Percentiles rank a stretch among this genome's conserved stretches.
Evolutionary conservation across 2,113 vertebrate species (phyloP).

Genomic region (Carassius carassius): DNA sequence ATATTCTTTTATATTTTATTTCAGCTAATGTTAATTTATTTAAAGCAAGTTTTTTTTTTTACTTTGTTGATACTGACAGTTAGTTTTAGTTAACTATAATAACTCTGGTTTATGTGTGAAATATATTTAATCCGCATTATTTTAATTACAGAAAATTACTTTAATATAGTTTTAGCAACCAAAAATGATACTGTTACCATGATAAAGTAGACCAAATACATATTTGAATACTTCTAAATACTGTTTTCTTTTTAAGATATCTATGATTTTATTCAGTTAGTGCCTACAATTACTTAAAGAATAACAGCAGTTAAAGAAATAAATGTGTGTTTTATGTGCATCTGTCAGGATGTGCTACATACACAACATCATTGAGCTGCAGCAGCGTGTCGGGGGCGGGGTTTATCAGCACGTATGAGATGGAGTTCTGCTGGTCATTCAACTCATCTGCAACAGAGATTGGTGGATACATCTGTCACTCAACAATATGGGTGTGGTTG

Average conservation of each 20-base stretch:
- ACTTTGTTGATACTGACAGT: not conserved
- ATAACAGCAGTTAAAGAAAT: not conserved
- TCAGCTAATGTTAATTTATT: no score
- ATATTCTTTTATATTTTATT: no score
- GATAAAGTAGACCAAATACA: not conserved
- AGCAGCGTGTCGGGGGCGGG: conserved; percentile 91
- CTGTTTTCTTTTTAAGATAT: not conserved
- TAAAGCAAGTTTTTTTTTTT: not conserved
- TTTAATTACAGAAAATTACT: not conserved
- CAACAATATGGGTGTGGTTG: not conserved
- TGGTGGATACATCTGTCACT: not conserved
- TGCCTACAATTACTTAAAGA: not conserved
- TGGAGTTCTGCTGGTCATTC: conserved; percentile 92
- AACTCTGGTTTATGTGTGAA: not conserved
- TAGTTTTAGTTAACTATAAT: no score
- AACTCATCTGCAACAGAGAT: conserved; percentile 86
- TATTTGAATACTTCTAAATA: not conserved
- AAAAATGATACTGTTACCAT: not conserved
- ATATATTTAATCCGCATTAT: not conserved
- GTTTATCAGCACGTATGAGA: conserved; percentile 95
- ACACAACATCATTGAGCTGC: conserved; percentile 94
- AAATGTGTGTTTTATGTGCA: not conserved
- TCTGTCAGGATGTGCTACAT: conserved; percentile 64
- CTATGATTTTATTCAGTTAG: not conserved
- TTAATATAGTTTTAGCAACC: not conserved